A percentile compares a stretch with the other conserved stretches of the same genome.
Evolutionary conservation across 2,113 vertebrate species (phyloP).

Genomic region (Corythaixoides concolor): DNA sequence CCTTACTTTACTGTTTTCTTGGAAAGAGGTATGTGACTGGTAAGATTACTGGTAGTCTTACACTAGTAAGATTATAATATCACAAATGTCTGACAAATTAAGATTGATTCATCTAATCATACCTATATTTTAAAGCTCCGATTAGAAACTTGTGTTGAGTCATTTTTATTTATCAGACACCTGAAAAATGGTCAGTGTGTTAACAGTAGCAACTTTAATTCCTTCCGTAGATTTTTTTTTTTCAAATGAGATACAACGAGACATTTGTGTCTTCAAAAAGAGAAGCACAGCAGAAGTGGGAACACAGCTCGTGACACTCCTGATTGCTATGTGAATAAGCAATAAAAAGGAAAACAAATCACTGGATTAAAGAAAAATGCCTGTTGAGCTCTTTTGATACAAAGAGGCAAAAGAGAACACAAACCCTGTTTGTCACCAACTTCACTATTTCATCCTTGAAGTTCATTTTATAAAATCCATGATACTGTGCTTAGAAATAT

Average conservation of each 20-base stretch:
- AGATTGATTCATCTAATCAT: not conserved
- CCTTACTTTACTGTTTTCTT: conserved; percentile 56
- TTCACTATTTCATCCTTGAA: not conserved
- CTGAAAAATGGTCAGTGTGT: not conserved
- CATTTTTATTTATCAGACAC: not conserved
- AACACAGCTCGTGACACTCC: not conserved
- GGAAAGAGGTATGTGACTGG: conserved; percentile 43
- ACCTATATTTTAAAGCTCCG: not conserved
- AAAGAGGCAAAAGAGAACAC: not conserved
- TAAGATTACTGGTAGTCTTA: conserved; percentile 19
- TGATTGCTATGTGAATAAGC: not conserved
- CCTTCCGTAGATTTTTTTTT: not conserved
- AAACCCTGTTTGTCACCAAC: not conserved
- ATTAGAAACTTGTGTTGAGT: not conserved
- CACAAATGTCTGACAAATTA: not conserved
- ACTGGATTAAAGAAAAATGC: not conserved
- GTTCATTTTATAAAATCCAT: not conserved
- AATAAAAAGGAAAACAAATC: not conserved
- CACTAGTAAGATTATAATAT: not conserved
- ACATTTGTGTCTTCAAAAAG: conserved; percentile 7
- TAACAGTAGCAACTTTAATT: not conserved
- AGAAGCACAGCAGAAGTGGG: not conserved
- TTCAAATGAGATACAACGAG: not conserved
- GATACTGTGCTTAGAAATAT: not conserved
- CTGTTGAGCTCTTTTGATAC: not conserved